These are phyloP conservation scores for Fragum sueziense DNA, from an alignment of 2,888 invertebrate species.

Conservation along the genomic window DNA sequence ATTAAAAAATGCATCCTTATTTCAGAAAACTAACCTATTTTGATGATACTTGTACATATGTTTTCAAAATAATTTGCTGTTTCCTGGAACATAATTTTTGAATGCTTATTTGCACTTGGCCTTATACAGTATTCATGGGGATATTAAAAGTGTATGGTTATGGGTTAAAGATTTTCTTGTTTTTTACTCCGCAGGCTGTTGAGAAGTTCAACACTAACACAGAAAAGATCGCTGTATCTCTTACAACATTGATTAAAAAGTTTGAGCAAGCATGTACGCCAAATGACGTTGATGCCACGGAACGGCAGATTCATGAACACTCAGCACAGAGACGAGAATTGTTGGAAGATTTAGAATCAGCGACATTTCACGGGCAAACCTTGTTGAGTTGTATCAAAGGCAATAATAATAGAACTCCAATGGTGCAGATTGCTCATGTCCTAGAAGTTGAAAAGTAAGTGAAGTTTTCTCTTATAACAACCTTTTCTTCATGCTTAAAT, in stretches of 20 bases:
- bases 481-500: too few species aligned
- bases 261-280: constrained; percentile 96
- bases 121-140: too few species aligned
- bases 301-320: constrained; percentile 91
- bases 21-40: too few species aligned
- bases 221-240: constrained; percentile 92
- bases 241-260: constrained; percentile 93
- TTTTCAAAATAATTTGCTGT: too few species aligned
- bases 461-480: too few species aligned
- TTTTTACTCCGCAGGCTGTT: constrained; percentile 88
- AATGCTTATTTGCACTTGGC: too few species aligned
- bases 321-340: constrained; percentile 73
- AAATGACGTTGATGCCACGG: constrained; percentile 95
- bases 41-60: too few species aligned
- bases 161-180: too few species aligned
- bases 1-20: too few species aligned
- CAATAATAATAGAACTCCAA: constrained; percentile 69
- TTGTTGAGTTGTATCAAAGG: constrained; percentile 86
- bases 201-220: constrained; percentile 97
- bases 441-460: constrained; percentile 93
- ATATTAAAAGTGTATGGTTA: too few species aligned
- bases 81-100: too few species aligned
- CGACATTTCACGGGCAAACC: constrained; percentile 94
- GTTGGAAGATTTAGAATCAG: constrained; percentile 91
- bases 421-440: constrained; percentile 86